Evolutionary conservation across 2,797 vertebrate genomes (phyloP).

Genomic region (Staurois parvus): DNA sequence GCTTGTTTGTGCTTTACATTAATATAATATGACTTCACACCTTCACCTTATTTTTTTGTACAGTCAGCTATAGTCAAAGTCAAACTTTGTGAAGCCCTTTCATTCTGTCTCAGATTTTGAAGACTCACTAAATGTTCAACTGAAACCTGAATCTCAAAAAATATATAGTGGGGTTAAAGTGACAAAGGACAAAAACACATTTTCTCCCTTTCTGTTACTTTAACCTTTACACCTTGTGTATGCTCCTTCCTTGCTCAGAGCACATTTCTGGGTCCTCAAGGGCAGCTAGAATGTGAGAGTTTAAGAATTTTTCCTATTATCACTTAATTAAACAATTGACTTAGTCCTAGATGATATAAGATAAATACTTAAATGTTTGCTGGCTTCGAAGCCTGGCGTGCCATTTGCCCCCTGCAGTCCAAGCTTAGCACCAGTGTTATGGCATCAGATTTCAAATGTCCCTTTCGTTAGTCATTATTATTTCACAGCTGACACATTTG

Average conservation of each 20-base stretch:
- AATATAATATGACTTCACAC: background rate
- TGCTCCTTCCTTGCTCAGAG: slow-evolving; percentile 35
- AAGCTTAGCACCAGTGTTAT: background rate
- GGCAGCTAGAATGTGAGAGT: slow-evolving; percentile 23
- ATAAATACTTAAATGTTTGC: slow-evolving; percentile 38
- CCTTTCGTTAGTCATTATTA: slow-evolving; percentile 21
- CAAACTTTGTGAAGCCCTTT: slow-evolving; percentile 10
- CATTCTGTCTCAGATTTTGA: slow-evolving; percentile 6
- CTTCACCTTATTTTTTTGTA: background rate
- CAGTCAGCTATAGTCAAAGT: slow-evolving; percentile 4
- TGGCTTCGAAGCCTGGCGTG: slow-evolving; percentile 20
- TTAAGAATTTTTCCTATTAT: slow-evolving; percentile 45
- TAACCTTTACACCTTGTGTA: slow-evolving; percentile 46
- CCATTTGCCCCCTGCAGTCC: slow-evolving; percentile 32
- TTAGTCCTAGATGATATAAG: slow-evolving; percentile 17
- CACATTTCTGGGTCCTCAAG: slow-evolving; percentile 36
- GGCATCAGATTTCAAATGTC: slow-evolving; percentile 45
- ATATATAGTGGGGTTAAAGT: slow-evolving; percentile 37
- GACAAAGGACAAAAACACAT: slow-evolving; percentile 27
- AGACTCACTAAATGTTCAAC: background rate
- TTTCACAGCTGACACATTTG: background rate
- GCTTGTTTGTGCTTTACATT: background rate
- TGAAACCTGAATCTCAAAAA: slow-evolving; percentile 11
- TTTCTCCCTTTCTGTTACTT: slow-evolving; percentile 45
- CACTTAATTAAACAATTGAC: slow-evolving; percentile 37